A percentile compares a stretch with the other conserved stretches of the same genome.
phyloP scores from a whole-genome alignment of 2,797 vertebrate genomes.

The Eutrigla gurnardus region DNA sequence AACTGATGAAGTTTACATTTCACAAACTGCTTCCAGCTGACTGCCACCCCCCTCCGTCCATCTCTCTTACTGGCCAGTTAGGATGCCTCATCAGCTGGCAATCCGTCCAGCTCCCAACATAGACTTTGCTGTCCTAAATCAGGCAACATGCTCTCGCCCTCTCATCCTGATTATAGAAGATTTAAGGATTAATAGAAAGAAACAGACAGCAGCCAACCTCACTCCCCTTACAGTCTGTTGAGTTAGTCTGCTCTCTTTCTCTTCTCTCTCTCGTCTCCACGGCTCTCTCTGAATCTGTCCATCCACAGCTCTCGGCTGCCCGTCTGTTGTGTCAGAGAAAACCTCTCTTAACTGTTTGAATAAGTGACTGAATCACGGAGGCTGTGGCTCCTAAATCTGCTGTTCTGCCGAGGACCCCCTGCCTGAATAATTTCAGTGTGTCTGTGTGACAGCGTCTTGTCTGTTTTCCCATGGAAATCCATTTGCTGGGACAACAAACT shows the following conservation, averaged over 20 bases:
- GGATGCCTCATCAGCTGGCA: conserved; percentile 62
- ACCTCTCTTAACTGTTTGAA: conserved; percentile 44
- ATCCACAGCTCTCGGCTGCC: conserved; percentile 56
- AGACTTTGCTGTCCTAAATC: conserved; percentile 78
- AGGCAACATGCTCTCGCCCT: conserved; percentile 76
- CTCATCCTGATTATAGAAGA: conserved; percentile 88
- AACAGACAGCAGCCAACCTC: conserved; percentile 75
- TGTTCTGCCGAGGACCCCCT: conserved; percentile 45
- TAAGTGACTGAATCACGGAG: conserved; percentile 56
- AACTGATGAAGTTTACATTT: conserved; percentile 61
- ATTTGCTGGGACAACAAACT: conserved; percentile 64
- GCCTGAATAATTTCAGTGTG: conserved; percentile 52
- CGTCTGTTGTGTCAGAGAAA: conserved; percentile 72
- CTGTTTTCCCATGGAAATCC: conserved; percentile 61
- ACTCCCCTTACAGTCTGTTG: conserved; percentile 64
- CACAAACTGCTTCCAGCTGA: conserved; percentile 47
- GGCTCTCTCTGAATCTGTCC: conserved; percentile 46
- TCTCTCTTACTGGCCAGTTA: conserved; percentile 65
- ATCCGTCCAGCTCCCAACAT: conserved; percentile 77
- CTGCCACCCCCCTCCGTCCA: conserved; percentile 62
- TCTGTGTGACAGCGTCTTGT: conserved; percentile 34
- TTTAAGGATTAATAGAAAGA: conserved; percentile 85
- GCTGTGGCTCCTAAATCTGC: conserved; percentile 48
- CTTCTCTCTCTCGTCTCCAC: conserved; percentile 35
- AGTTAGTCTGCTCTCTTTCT: conserved; percentile 39